Base-by-base conservation (phyloP, 2,888 invertebrate species). In the Rotaria sp. region DNA sequence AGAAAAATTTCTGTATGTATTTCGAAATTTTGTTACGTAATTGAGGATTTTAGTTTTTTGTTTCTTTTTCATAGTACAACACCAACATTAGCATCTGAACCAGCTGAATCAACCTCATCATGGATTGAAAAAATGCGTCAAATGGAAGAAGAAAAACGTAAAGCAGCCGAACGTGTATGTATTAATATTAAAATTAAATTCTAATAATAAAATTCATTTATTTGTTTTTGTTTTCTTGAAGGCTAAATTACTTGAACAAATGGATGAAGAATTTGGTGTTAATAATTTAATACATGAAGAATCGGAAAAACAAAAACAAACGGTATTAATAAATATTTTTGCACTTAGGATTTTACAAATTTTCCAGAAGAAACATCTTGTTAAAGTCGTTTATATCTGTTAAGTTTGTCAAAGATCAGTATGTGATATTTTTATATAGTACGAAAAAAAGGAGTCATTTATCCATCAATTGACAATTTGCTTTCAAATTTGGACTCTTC, bases 251-350 rank as follows among this genome's bases (percentile, higher is more conserved):
- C 91, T 98, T 89, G 96, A 97, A 91, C 96, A 97, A 92, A 93
- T 98, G 93, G 98, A 98, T 92, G 95, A 94, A 88, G 96, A 95
- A 90, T 97, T 97, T 93, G 97, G 96, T 52, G 94, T 96, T 87
- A 93, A 94, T 26, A 94, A 94, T 89, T 92, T 96, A 84, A 93
- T 97, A n/a, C 94, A 95, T 88, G 94, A 95, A 88, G 95, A 95
- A 89, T 93, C 93, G 88, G 92, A 92, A 85, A 87, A 67, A 38
- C 67, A 35, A 67, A 67, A 67, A 5, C 35, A 67, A 30, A n/a
- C 4, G 30, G 67, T 67, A 67, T 30, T 24, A 55, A 15, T 50
- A 50, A 50, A 50, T 50, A 45, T 8, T 45, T n/a, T n/a, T n/a
- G n/a, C n/a, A n/a, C n/a, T n/a, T n/a, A n/a, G n/a, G n/a, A n/a